phyloP scores from a whole-genome alignment of 2,888 invertebrate genomes.

The Gari tellinella region DNA sequence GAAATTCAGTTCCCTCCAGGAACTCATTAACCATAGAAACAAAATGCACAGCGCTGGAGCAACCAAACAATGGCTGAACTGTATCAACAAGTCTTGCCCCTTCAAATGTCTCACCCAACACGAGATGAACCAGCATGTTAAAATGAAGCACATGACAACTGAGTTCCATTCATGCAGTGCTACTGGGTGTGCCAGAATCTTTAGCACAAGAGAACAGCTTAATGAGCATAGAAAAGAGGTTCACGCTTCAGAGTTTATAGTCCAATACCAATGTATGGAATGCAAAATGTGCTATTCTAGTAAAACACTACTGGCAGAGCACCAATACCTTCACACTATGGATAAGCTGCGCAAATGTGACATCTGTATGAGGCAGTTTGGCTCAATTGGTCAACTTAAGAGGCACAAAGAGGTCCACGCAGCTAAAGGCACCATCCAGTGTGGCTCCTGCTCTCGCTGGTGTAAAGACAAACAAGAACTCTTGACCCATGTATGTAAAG shows the following conservation, averaged over 20 bases:
- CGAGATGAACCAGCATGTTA: constrained; percentile 47
- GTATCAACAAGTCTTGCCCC: constrained; percentile 32
- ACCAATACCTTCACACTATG: constrained; percentile 57
- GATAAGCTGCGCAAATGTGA: constrained; percentile 56
- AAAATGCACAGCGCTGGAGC: constrained; percentile 8
- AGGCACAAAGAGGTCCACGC: constrained; percentile 53
- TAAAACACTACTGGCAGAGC: constrained; percentile 54
- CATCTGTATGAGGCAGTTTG: constrained; percentile 48
- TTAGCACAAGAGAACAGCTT: constrained; percentile 37
- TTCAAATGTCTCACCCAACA: constrained; percentile 50
- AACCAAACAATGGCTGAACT: constrained; percentile 32
- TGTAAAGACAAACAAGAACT: constrained; percentile 46
- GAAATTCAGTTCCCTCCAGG: constrained; percentile 7
- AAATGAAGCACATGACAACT: constrained; percentile 26
- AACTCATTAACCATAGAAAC: constrained; percentile 2
- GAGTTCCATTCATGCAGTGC: constrained; percentile 50
- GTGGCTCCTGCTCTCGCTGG: constrained; percentile 44
- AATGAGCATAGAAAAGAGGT: constrained; percentile 48
- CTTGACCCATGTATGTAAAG: constrained; percentile 39
- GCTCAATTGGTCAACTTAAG: constrained; percentile 26
- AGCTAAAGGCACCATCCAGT: constrained; percentile 34
- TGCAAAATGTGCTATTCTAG: constrained; percentile 55
- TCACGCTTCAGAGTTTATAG: constrained; percentile 56
- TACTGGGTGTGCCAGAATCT: constrained; percentile 38
- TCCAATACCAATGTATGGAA: constrained; percentile 60